Conservation (phyloP, 2,113 vertebrate species). For the Corythoichthys intestinalis region DNA sequence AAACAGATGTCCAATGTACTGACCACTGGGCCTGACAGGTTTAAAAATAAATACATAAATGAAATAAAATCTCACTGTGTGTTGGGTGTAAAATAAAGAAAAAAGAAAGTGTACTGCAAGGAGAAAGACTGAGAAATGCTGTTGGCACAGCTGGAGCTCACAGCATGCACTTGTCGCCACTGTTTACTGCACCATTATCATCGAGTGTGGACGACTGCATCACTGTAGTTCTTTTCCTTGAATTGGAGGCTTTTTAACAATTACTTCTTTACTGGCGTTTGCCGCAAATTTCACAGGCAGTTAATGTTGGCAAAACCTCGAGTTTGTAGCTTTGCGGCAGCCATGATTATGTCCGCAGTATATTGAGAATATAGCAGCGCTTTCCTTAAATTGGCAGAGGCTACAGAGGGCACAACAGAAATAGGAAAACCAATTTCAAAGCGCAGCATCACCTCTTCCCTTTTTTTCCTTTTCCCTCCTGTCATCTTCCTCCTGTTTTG, state of each 20-base stretch:
- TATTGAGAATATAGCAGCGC: conserved; percentile 22
- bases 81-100: not conserved
- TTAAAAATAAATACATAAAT: too few relatives aligned
- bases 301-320: conserved; percentile 19
- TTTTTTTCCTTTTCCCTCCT: conserved; percentile 32
- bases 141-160: conserved; percentile 8
- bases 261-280: conserved; percentile 9
- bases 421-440: conserved; percentile 67
- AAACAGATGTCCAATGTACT: too few relatives aligned
- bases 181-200: conserved; percentile 7
- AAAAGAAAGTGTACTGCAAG: not conserved
- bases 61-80: not conserved
- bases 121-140: not conserved
- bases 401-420: conserved; percentile 53
- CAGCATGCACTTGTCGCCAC: conserved; percentile 3
- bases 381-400: conserved; percentile 50
- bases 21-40: too few relatives aligned
- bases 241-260: not conserved
- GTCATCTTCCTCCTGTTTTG: conserved; percentile 48
- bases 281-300: conserved; percentile 16
- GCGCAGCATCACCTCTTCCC: conserved; percentile 37
- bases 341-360: conserved; percentile 15
- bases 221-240: not conserved
- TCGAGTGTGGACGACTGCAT: not conserved
- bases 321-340: conserved; percentile 24